Percentiles rank a stretch among this genome's conserved stretches.
phyloP scores from a whole-genome alignment of 2,113 vertebrate species.

The Scomber scombrus region DNA sequence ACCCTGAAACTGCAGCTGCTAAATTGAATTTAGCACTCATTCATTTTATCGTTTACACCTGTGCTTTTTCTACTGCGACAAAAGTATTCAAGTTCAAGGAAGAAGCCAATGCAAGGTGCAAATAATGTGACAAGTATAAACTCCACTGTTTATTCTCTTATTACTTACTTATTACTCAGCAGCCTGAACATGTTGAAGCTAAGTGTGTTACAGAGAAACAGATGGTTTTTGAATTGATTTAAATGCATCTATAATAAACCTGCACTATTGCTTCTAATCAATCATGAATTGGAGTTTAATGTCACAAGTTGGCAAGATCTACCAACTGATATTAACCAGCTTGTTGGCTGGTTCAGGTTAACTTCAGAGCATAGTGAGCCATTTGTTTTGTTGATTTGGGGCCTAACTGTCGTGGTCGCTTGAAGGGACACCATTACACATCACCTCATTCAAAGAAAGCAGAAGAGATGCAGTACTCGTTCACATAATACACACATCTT shows the following conservation, averaged over 20 bases:
- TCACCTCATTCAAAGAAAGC: conserved; percentile 11
- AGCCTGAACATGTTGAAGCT: not conserved
- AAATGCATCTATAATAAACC: not conserved
- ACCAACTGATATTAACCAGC: not conserved
- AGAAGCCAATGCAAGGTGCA: no score
- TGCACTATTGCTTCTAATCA: not conserved
- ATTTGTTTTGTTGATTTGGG: conserved; percentile 8
- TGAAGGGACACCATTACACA: not conserved
- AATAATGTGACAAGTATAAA: not conserved
- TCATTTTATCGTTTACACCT: not conserved
- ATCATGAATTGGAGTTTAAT: no score
- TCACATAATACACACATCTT: conserved; percentile 10
- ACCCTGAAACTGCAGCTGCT: not conserved
- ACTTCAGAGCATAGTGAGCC: not conserved
- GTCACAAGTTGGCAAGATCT: no score
- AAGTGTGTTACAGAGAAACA: not conserved
- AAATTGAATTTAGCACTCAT: not conserved
- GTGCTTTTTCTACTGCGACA: not conserved
- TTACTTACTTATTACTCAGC: no score
- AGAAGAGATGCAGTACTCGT: conserved; percentile 3
- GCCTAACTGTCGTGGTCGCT: not conserved
- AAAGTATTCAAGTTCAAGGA: not conserved
- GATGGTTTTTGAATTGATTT: no score
- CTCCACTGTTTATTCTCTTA: no score
- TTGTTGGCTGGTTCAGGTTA: not conserved